These are phyloP conservation scores for Lates japonicus DNA, from an alignment of 2,797 vertebrate species.

Conservation along the genomic window DNA sequence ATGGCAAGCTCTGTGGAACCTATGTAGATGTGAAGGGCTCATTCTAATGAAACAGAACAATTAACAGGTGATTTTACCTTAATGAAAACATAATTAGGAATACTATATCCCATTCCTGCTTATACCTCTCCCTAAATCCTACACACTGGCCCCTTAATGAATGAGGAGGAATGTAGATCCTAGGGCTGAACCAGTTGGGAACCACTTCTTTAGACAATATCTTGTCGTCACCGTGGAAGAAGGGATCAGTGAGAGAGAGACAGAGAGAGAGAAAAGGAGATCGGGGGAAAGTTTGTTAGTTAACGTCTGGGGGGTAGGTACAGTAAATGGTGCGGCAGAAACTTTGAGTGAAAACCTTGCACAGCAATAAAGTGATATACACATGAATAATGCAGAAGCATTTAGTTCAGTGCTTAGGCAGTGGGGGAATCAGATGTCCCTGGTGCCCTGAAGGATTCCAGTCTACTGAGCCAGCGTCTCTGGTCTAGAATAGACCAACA, in stretches of 20 bases:
- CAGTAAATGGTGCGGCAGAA: conserved; percentile 78
- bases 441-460: conserved; percentile 82
- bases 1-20: no score
- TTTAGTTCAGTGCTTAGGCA: conserved; percentile 86
- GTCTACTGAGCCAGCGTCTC: conserved; percentile 86
- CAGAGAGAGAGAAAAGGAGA: conserved; percentile 12
- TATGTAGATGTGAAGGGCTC: no score
- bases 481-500: conserved; percentile 76
- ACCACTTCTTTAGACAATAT: conserved; percentile 40
- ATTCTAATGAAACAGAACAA: no score
- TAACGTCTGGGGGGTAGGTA: conserved; percentile 66
- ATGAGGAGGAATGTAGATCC: background rate
- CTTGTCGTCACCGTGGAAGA: conserved; percentile 50
- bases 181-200: conserved; percentile 5
- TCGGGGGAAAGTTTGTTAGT: conserved; percentile 63
- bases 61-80: no score
- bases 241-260: conserved; percentile 23
- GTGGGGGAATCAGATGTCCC: conserved; percentile 83
- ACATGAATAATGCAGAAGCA: conserved; percentile 87
- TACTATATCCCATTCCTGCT: no score
- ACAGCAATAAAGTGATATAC: conserved; percentile 87
- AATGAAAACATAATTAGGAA: no score
- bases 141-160: background rate
- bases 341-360: conserved; percentile 85
- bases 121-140: no score